A percentile compares a stretch with the other conserved stretches of the same genome.
phyloP scores from a whole-genome alignment of 2,113 vertebrate species.

The Microcebus jonahi region DNA sequence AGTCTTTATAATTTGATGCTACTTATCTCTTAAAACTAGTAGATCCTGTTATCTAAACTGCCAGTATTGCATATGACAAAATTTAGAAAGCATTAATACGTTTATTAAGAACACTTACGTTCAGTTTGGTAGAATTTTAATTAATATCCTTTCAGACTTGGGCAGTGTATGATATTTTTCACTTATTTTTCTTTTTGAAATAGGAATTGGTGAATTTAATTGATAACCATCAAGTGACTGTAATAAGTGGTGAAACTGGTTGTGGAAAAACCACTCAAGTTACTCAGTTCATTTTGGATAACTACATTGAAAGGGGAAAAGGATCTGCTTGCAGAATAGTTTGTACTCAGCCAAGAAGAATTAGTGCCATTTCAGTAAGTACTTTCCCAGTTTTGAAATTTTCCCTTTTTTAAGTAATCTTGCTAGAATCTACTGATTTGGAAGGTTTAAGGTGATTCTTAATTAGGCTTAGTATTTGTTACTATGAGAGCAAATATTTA shows the following conservation, averaged over 20 bases:
- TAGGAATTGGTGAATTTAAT: slow-evolving; percentile 94
- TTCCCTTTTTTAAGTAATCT: not conserved
- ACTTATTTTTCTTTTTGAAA: slow-evolving; percentile 62
- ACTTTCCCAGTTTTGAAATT: not conserved
- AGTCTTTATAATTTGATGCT: not conserved
- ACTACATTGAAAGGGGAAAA: slow-evolving; percentile 90
- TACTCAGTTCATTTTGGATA: slow-evolving; percentile 96
- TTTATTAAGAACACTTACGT: not conserved
- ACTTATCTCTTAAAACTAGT: not conserved
- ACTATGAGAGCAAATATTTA: not conserved
- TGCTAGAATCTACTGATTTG: not conserved
- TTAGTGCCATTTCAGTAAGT: slow-evolving; percentile 98
- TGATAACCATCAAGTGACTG: slow-evolving; percentile 89
- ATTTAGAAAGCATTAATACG: not conserved
- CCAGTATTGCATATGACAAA: not conserved
- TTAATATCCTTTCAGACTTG: not conserved
- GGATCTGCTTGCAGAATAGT: slow-evolving; percentile 95
- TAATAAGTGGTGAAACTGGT: slow-evolving; percentile 97
- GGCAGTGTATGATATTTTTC: not conserved
- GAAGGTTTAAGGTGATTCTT: not conserved
- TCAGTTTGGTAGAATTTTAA: not conserved
- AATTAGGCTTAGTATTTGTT: not conserved
- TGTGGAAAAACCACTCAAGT: slow-evolving; percentile 99
- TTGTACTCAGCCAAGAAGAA: slow-evolving; percentile 96
- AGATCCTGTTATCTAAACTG: not conserved